Percentiles rank a stretch among this genome's conserved stretches.
Conservation (phyloP, 1,140 invertebrate genomes). For the Asbolus verrucosus region DNA sequence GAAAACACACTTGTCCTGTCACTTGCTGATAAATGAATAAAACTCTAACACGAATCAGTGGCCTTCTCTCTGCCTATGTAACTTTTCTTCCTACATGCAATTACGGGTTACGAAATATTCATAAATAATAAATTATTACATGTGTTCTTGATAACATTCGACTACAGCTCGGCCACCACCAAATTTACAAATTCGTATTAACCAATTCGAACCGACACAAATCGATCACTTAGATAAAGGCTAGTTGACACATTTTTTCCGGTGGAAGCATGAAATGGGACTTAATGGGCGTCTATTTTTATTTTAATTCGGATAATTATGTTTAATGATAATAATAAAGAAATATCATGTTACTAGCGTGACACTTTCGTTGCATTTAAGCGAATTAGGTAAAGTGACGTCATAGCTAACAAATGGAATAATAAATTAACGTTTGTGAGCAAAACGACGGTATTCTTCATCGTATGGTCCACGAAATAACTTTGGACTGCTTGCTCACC, state of each 20-base stretch:
- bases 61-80: conserved; percentile 32
- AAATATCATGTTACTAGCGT: neutral
- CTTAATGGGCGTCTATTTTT: no score
- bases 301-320: conserved; percentile 32
- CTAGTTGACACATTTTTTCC: no score
- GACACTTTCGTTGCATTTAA: conserved; percentile 8
- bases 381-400: conserved; percentile 36
- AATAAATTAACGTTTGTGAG: conserved; percentile 34
- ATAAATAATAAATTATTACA: conserved; percentile 34
- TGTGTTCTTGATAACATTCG: conserved; percentile 6
- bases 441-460: conserved; percentile 8
- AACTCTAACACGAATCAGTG: conserved; percentile 40
- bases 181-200: neutral
- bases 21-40: conserved; percentile 41
- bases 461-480: conserved; percentile 31
- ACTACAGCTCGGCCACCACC: neutral
- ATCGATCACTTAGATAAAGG: no score
- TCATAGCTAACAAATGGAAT: conserved; percentile 37
- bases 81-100: conserved; percentile 41
- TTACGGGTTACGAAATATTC: conserved; percentile 38
- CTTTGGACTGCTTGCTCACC: conserved; percentile 9
- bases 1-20: conserved; percentile 38
- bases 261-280: no score
- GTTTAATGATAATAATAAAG: conserved; percentile 31
- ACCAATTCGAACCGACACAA: neutral